Base-by-base conservation (phyloP, 2,888 invertebrate genomes). In the Cancer borealis region DNA sequence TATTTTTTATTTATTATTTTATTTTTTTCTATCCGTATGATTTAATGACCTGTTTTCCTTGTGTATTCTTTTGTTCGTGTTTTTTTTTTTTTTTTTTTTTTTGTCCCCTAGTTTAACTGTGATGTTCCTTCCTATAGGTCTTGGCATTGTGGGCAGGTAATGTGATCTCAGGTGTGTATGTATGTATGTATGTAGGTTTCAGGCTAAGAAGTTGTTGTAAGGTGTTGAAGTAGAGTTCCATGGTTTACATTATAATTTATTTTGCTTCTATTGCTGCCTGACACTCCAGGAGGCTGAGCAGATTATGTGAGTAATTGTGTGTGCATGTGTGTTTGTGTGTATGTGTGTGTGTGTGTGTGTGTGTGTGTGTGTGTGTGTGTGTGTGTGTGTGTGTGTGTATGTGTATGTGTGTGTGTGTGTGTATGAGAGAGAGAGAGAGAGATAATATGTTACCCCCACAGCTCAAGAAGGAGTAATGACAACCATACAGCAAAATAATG, bases 141-240 rank as follows among this genome's bases (percentile, higher is more conserved):
- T 84, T 84, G 84, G 30, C 84, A 84, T 12, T 84, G 39, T 84
- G 84, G 84, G 39, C 30, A 84, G 84, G 30, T 84, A 39, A 39
- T 84, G 30, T 79, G 21, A 10, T 84, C 84, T 39, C 1, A 6
- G 17, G 84, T 84, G 14, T 39, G 39, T 39, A 4, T 84, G 84
- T 39, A 39, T 39, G 39, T 39, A 39, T 39, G 39, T 39, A 39
- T 39, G 39, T 39, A 39, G 39, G 39, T 39, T 84, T 84, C 39
- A 39, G 84, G 39, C 84, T 84, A 84, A 39, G 14, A 73, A 3
- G 8, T 39, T 39, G 84, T 39, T 39, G 84, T 12, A 30, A 79
- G 8, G 10, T n/a, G 26, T 79, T 79, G 5, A 14, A 10, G 12
- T 30, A 14, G 39, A 39, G 30, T 39, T 84, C 10, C 30, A 39